A percentile compares a stretch with the other conserved stretches of the same genome.
Conservation (phyloP, 2,113 vertebrate genomes). For the Dascyllus trimaculatus region DNA sequence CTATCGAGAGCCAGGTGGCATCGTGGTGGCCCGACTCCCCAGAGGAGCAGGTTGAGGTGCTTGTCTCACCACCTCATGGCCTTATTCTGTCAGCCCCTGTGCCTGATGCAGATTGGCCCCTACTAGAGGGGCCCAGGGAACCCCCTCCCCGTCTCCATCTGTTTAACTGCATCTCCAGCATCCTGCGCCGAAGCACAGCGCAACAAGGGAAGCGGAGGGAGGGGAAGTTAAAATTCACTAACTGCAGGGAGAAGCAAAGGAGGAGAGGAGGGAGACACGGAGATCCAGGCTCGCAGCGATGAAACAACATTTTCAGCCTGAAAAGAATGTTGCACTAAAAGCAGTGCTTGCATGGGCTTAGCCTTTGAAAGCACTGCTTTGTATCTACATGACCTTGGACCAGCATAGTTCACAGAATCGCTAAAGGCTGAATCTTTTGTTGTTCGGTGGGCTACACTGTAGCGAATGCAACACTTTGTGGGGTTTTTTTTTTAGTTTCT, state of each 20-base stretch:
- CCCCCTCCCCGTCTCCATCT: slow-evolving; percentile 65
- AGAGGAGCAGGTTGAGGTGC: slow-evolving; percentile 36
- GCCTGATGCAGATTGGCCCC: slow-evolving; percentile 83
- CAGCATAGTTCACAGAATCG: not conserved
- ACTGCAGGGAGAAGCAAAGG: slow-evolving; percentile 28
- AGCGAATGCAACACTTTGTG: not conserved
- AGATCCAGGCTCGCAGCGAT: slow-evolving; percentile 13
- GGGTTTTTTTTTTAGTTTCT: not conserved
- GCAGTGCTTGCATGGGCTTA: not conserved
- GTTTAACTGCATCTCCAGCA: slow-evolving; percentile 57
- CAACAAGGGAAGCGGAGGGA: slow-evolving; percentile 41
- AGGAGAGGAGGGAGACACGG: slow-evolving; percentile 5
- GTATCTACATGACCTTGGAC: slow-evolving; percentile 42
- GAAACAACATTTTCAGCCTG: slow-evolving; percentile 12
- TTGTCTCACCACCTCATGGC: slow-evolving; percentile 77
- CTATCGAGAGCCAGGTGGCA: slow-evolving; percentile 59
- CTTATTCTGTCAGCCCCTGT: slow-evolving; percentile 90
- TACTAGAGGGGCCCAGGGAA: slow-evolving; percentile 45
- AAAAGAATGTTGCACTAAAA: slow-evolving; percentile 14
- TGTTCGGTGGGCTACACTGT: not conserved
- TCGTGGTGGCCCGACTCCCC: slow-evolving; percentile 26
- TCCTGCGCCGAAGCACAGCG: slow-evolving; percentile 36
- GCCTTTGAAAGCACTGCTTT: slow-evolving; percentile 13
- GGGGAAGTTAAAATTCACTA: slow-evolving; percentile 47
- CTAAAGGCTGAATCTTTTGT: not conserved